Percentiles rank a stretch among this genome's conserved stretches.
phyloP scores from a whole-genome alignment of 2,797 vertebrate species.

The Gallinago nigripennis region DNA sequence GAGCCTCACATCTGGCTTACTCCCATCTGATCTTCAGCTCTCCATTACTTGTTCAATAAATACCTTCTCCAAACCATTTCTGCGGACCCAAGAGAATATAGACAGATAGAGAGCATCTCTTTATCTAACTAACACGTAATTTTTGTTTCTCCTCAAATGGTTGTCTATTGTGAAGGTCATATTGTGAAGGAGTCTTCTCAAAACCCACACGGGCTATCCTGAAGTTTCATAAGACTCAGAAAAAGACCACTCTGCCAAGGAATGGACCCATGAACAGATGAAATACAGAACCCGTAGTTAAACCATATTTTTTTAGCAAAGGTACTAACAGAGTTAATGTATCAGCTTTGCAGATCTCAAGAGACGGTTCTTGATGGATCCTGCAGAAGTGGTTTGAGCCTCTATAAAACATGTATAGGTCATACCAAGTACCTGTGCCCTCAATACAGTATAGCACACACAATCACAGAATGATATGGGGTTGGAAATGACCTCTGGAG shows the following conservation, averaged over 20 bases:
- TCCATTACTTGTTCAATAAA: neutral
- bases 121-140: neutral
- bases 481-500: too few relatives aligned
- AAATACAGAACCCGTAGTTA: neutral
- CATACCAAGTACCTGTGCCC: neutral
- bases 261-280: neutral
- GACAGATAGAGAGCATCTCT: neutral
- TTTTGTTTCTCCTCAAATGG: neutral
- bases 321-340: neutral
- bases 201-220: neutral
- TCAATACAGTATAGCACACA: neutral
- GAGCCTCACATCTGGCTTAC: neutral
- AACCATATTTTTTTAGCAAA: neutral
- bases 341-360: neutral
- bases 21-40: neutral
- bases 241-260: neutral
- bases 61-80: neutral
- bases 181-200: neutral
- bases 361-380: neutral
- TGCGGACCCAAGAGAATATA: neutral
- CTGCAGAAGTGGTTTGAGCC: neutral
- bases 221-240: neutral
- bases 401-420: neutral
- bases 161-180: neutral
- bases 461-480: too few relatives aligned